Base-by-base conservation (phyloP, 2,888 invertebrate species). In the Deroplatys truncata region DNA sequence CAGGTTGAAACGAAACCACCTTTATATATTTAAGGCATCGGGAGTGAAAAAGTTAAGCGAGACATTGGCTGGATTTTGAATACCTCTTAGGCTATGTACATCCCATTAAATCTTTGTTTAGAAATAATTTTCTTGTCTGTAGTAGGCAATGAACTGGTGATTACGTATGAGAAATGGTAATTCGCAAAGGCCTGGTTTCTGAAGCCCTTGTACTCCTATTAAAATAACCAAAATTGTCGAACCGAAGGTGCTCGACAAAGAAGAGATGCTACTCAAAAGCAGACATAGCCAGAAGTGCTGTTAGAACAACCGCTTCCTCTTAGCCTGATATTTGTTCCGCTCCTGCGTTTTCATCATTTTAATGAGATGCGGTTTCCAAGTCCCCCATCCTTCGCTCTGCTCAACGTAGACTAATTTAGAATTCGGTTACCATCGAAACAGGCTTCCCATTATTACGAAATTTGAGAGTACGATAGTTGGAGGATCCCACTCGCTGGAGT, bases 351-450 rank as follows among this genome's bases (percentile, higher is more conserved):
- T 35, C 87, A 87, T 87, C 87, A 87, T 87, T 87, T 87, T 87
- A 87, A 87, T 83, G 87, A 87, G 87, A 87, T 87, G 87, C 83
- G 87, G 87, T 87, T 83, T 87, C 31, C 82, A 87, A n/a, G 31
- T 72, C 56, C 56, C 87, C 35, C 83, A 82, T 82, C 87, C 35
- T 87, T 35, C 35, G 25, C 82, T 82, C 29, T 72, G 20, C 56
- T 20, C 43, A 56, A 82, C 82, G 83, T 87, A 72, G 56, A 72
- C 87, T 87, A 87, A 87, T 87, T 87, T 87, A 87, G 87, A 35
- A 87, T 87, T 87, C 87, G 87, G 82, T 87, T 83, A 83, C 87
- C 87, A 87, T 87, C 87, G 87, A 83, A 87, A 87, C 87, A 87
- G 82, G 87, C 83, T 87, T 83, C 87, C 87, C 87, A 87, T 87